Evolutionary conservation across 2,797 vertebrate genomes (phyloP).

Genomic region (Ficedula albicollis): DNA sequence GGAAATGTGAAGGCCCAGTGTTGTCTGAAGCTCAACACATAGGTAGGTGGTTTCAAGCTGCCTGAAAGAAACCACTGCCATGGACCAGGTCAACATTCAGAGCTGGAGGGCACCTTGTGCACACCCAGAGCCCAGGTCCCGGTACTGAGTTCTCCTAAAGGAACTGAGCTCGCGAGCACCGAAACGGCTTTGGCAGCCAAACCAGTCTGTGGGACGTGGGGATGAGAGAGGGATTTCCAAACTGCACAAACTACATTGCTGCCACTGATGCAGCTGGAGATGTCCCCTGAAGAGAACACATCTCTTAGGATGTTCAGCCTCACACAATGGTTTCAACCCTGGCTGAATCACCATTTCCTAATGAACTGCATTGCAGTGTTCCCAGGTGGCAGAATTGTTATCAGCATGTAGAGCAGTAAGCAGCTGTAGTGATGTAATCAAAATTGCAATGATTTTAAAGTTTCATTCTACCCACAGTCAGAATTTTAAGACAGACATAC

Average conservation of each 20-base stretch:
- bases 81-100: background rate
- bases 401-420: rapidly evolving
- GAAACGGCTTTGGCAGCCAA: background rate
- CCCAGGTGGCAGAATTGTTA: background rate
- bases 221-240: background rate
- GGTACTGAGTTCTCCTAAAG: background rate
- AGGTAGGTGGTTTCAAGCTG: background rate
- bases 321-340: background rate
- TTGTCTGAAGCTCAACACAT: background rate
- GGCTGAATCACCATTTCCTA: background rate
- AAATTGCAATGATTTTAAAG: background rate
- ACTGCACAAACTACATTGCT: background rate
- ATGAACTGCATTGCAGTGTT: rapidly evolving
- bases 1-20: background rate
- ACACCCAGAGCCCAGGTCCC: background rate
- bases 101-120: background rate
- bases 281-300: background rate
- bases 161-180: background rate
- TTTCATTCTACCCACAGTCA: background rate
- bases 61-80: background rate
- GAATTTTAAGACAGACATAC: background rate
- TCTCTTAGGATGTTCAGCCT: background rate
- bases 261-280: background rate
- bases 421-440: background rate
- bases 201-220: background rate